These are phyloP conservation scores for Hydrotaea cyrtoneurina DNA, from an alignment of 2,888 invertebrate genomes.

Conservation along the genomic window DNA sequence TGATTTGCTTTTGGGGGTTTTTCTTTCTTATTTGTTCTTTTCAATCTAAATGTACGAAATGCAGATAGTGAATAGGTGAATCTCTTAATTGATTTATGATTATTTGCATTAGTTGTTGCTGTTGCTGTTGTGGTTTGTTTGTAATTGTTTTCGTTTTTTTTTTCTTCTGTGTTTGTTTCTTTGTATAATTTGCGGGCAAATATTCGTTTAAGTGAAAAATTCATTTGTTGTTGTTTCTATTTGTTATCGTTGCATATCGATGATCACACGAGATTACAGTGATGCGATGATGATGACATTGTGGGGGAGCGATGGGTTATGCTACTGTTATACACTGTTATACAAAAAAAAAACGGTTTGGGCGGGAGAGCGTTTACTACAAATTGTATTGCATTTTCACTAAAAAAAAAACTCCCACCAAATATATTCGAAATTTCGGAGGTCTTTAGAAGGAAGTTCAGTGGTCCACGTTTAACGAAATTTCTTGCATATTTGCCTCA, in stretches of 20 bases:
- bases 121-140: no score
- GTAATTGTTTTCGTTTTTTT: no score
- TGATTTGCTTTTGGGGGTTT: constrained; percentile 8
- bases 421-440: no score
- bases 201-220: constrained; percentile 25
- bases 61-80: background rate
- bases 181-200: constrained; percentile 12
- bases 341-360: background rate
- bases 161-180: background rate
- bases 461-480: no score
- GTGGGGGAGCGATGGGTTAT: background rate
- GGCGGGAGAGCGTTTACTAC: no score
- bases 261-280: constrained; percentile 36
- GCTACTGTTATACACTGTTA: background rate
- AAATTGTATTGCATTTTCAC: no score
- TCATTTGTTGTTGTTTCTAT: constrained; percentile 31
- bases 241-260: constrained; percentile 59
- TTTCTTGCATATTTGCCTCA: no score
- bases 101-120: background rate
- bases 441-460: no score
- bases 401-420: no score
- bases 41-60: background rate
- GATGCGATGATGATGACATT: constrained; percentile 1
- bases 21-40: constrained; percentile 3
- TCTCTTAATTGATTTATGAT: background rate